Evolutionary conservation across 2,113 vertebrate genomes (phyloP), one percentile per base, ranked within the genome.

Genomic region (Phasianus colchicus): DNA sequence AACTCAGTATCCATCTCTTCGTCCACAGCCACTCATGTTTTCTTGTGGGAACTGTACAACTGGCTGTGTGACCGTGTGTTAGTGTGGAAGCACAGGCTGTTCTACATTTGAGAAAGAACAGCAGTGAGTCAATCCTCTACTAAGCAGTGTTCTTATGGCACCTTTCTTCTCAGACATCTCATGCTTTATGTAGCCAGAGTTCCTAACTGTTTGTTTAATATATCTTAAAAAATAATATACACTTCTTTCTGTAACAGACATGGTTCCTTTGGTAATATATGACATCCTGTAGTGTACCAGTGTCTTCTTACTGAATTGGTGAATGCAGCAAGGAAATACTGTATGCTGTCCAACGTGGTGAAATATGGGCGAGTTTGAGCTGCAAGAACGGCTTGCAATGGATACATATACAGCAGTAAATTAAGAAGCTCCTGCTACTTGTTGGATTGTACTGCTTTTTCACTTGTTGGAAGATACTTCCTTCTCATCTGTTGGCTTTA

Each of bases 101-200:
- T 95, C 86, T 83, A 50, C 12, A 11, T 87, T 91, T 93, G 74
- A 89, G 90, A 94, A 91, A 75, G 43, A 88, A 57, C 58, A 93
- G 47, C 82, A 63, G 40, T 94, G 91, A 89, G 85, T 96, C 91
- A 96, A 43, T 64, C 17, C 61, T 80, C 78, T 91, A 48, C 52
- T 61, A 78, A 95, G 72, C 52, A 69, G 73, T 63, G 57, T 92
- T 88, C 69, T 88, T 92, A 74, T 1, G 6, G 18, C 61, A 3
- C 78, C 3, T 34, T 61, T 79, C 87, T 77, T n/a, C 86, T 95
- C 47, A 61, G 83, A 54, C 63, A 0, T 94, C 90, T 90, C 57
- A 32, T 95, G 43, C 86, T 96, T 95, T 96, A 92, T 96, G 94
- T 90, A 96, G 80, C 76, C 54, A 36, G 36, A 78, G 48, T 93